A percentile compares a stretch with the other conserved stretches of the same genome.
These are phyloP conservation scores for Mythimna loreyi DNA, from an alignment of 2,888 invertebrate genomes.

Conservation along the genomic window DNA sequence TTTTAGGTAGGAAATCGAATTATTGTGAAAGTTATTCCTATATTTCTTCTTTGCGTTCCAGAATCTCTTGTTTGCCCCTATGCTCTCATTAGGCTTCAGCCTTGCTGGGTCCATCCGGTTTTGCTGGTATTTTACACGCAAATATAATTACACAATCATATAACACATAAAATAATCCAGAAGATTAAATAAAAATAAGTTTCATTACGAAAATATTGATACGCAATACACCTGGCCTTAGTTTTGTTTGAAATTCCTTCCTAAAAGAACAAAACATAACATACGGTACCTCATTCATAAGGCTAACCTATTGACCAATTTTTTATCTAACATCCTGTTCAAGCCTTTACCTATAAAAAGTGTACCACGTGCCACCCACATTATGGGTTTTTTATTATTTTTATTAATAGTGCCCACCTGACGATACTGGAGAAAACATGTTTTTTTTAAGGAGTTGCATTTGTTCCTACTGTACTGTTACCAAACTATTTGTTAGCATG, in stretches of 20 bases:
- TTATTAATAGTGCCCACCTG: constrained; percentile 69
- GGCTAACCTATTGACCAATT: constrained; percentile 77
- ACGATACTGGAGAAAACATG: constrained; percentile 41
- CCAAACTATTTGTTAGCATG: not conserved
- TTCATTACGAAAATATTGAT: not conserved
- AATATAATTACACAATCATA: no score
- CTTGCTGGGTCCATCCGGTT: no score
- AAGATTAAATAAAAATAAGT: not conserved
- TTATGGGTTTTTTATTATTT: constrained; percentile 48
- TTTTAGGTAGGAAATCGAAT: no score
- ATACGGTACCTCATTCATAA: constrained; percentile 58
- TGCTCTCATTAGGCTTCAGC: no score
- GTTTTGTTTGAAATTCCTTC: not conserved
- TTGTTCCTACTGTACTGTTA: not conserved
- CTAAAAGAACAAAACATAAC: constrained; percentile 31
- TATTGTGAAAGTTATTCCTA: no score
- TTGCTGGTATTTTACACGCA: no score
- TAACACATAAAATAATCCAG: not conserved
- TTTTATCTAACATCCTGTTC: constrained; percentile 64
- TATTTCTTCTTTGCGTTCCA: no score
- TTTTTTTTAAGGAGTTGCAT: constrained; percentile 16
- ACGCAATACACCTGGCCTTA: not conserved
- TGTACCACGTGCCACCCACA: constrained; percentile 74
- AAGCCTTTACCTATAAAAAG: constrained; percentile 68
- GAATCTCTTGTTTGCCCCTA: no score